Conservation (phyloP, 2,888 invertebrate species). For the Caenorhabditis sp. region DNA sequence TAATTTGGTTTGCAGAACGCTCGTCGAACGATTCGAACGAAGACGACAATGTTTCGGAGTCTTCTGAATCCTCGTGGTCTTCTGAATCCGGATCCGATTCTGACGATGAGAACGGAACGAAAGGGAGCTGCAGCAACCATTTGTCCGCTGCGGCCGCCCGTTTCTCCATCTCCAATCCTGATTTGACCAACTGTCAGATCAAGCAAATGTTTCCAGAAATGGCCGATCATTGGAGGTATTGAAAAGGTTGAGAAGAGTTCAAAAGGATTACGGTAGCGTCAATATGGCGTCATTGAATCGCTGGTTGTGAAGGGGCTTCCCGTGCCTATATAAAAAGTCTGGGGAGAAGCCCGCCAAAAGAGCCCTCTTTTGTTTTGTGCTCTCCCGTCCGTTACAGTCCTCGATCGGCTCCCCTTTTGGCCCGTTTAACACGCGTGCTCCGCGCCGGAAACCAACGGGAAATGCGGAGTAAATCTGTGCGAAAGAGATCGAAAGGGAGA, state of each 20-base stretch:
- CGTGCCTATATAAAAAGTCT: slow-evolving; percentile 10
- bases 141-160: slow-evolving; percentile 41
- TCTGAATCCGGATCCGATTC: slow-evolving; percentile 34
- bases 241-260: too few species aligned
- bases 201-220: slow-evolving; percentile 76
- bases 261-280: too few species aligned
- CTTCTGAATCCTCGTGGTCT: slow-evolving; percentile 43
- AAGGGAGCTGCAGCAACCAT: slow-evolving; percentile 23
- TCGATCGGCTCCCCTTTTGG: background rate
- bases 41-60: slow-evolving; percentile 37
- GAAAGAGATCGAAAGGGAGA: background rate
- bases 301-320: slow-evolving; percentile 11
- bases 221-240: slow-evolving; percentile 77
- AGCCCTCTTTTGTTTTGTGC: background rate
- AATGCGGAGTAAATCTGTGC: slow-evolving; percentile 51
- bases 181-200: slow-evolving; percentile 72
- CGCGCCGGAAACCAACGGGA: slow-evolving; percentile 32
- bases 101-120: slow-evolving; percentile 24
- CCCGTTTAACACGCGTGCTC: slow-evolving; percentile 10
- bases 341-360: slow-evolving; percentile 11
- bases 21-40: slow-evolving; percentile 52
- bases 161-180: slow-evolving; percentile 76
- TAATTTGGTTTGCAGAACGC: slow-evolving; percentile 28
- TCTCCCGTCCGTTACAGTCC: background rate
- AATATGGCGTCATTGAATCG: slow-evolving; percentile 27